Base-by-base conservation (phyloP, 2,888 invertebrate genomes). In the Holacanthella duospinosa region DNA sequence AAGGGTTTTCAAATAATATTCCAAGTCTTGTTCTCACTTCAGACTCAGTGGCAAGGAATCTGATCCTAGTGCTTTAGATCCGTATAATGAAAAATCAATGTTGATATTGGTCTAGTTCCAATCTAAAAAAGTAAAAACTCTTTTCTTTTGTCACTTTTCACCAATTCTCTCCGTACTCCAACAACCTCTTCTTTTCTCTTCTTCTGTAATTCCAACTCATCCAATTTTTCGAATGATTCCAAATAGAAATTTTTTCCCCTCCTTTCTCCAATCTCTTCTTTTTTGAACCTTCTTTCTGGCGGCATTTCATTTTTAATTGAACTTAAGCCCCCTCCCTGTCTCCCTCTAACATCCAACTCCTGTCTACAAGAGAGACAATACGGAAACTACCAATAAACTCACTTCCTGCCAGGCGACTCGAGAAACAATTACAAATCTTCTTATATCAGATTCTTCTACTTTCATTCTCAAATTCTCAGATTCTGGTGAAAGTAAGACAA, bases 31-130 rank as follows among this genome's bases (percentile, higher is more conserved):
- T n/a, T n/a, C n/a, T n/a, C n/a, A n/a, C n/a, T n/a, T n/a, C n/a
- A 36, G 16, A 36, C 9, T 36, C 6, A 36, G 16, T 16, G 36
- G 16, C 6, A 36, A 16, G 36, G 36, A 36, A 36, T 36, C 6
- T 6, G 36, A 36, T 9, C 36, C 36, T 36, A 36, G 36, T 36
- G 36, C 36, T 16, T 36, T 6, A 16, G 16, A 36, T 36, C 36
- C 36, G 6, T 36, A 57, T 63, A 66, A 66, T 66, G 63, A 66
- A 66, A 66, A 66, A 66, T 66, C 66, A 66, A 66, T 66, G 66
- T 61, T 66, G 63, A 61, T 66, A 63, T 66, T 66, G 66, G 66
- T 63, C 63, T 24, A 43, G 19, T 59, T 66, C 66, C 66, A 66
- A 66, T 36, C 36, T 16, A 36, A 36, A 36, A n/a, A n/a, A n/a